phyloP scores from a whole-genome alignment of 2,888 invertebrate species.

The Meteorus colon region DNA sequence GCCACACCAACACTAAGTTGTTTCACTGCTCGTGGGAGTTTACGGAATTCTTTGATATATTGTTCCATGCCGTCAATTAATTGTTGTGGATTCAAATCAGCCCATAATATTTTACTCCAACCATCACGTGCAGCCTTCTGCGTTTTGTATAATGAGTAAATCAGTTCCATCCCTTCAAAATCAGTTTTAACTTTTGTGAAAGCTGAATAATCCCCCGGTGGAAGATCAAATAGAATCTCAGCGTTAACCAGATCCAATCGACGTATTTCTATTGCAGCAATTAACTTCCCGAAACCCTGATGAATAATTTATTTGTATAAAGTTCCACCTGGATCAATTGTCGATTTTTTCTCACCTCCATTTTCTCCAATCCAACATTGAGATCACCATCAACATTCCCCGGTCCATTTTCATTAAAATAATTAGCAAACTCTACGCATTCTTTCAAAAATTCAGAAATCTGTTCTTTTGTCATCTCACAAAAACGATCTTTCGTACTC shows the following conservation, averaged over 20 bases:
- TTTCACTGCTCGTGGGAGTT: conserved; percentile 80
- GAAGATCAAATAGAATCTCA: conserved; percentile 90
- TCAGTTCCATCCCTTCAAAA: conserved; percentile 79
- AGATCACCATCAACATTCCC: conserved; percentile 86
- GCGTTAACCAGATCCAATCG: conserved; percentile 81
- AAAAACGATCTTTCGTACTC: conserved; percentile 90
- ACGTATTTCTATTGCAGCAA: conserved; percentile 80
- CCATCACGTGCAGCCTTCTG: conserved; percentile 85
- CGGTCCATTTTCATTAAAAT: conserved; percentile 86
- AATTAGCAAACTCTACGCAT: conserved; percentile 81
- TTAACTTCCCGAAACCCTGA: conserved; percentile 79
- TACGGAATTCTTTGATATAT: conserved; percentile 86
- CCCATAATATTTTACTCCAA: conserved; percentile 93
- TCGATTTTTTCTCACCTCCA: conserved; percentile 76
- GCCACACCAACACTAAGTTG: conserved; percentile 78
- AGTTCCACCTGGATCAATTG: conserved; percentile 47
- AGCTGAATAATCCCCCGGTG: conserved; percentile 87
- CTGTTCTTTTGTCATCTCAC: conserved; percentile 84
- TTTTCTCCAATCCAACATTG: conserved; percentile 81
- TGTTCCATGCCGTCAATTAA: conserved; percentile 90
- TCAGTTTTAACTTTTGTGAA: conserved; percentile 80
- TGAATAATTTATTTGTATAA: conserved; percentile 49
- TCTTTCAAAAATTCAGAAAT: conserved; percentile 80
- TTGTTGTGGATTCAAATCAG: conserved; percentile 87
- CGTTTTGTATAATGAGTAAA: conserved; percentile 86